phyloP scores from a whole-genome alignment of 2,888 invertebrate species.

The Alloplasta piceator region DNA sequence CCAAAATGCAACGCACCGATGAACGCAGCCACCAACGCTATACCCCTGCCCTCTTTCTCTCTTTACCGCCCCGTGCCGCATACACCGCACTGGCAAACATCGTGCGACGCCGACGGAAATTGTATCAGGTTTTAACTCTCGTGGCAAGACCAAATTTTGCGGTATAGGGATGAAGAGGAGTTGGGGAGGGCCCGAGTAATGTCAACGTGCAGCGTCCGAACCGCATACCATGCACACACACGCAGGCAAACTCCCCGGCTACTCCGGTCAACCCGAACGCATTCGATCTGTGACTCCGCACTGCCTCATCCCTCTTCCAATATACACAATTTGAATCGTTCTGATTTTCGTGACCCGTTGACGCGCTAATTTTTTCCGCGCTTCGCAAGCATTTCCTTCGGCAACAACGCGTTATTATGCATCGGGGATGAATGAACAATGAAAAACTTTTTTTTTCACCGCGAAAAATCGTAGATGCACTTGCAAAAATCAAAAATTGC shows the following conservation, averaged over 20 bases:
- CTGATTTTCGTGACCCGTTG: conserved; percentile 39
- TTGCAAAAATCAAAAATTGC: too few relatives aligned
- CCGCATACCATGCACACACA: conserved; percentile 9
- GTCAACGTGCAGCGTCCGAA: conserved; percentile 35
- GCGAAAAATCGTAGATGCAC: too few relatives aligned
- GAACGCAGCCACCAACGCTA: conserved; percentile 41
- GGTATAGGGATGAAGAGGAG: conserved; percentile 14
- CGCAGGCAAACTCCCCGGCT: neutral
- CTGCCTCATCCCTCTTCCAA: neutral
- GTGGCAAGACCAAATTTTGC: conserved; percentile 61
- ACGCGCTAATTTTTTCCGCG: neutral
- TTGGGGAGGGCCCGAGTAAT: conserved; percentile 14
- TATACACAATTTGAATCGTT: conserved; percentile 42
- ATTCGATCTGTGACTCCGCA: conserved; percentile 50
- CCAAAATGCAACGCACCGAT: conserved; percentile 69
- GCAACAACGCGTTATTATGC: too few relatives aligned
- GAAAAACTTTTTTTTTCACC: too few relatives aligned
- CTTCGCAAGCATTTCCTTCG: too few relatives aligned
- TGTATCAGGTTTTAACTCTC: conserved; percentile 68
- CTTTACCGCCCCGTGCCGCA: conserved; percentile 35
- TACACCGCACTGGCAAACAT: conserved; percentile 63
- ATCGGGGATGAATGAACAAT: too few relatives aligned
- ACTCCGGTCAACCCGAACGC: conserved; percentile 51
- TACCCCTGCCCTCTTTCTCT: too few relatives aligned
- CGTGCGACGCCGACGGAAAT: conserved; percentile 65